These are phyloP conservation scores for Acanthacorydalis orientalis DNA, from an alignment of 2,888 invertebrate genomes.

Conservation along the genomic window DNA sequence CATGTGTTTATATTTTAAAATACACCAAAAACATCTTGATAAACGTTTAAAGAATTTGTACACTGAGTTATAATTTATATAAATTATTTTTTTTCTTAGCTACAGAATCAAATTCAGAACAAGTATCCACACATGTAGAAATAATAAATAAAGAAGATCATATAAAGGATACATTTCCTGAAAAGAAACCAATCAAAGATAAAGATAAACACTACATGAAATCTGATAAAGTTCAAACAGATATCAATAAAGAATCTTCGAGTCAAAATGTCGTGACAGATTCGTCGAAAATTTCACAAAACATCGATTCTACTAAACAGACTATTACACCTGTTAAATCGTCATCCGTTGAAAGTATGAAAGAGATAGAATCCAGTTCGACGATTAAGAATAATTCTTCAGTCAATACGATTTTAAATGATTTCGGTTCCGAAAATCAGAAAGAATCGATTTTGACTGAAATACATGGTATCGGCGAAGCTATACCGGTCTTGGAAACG, in stretches of 20 bases:
- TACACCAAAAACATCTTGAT: too few relatives aligned
- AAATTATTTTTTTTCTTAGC: not conserved
- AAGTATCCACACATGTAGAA: not conserved
- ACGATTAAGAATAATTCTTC: not conserved
- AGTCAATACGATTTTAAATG: not conserved
- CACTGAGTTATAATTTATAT: not conserved
- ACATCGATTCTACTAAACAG: not conserved
- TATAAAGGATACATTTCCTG: constrained; percentile 9
- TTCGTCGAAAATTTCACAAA: too few relatives aligned
- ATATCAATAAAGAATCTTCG: not conserved
- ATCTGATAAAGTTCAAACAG: constrained; percentile 16
- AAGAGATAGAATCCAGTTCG: not conserved
- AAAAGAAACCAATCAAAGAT: constrained; percentile 17
- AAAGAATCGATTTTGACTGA: not conserved
- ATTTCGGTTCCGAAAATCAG: not conserved
- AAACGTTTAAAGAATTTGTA: not conserved
- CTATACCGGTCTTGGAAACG: constrained; percentile 23
- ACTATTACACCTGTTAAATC: not conserved
- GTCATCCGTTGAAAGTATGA: not conserved
- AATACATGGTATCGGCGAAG: constrained; percentile 12
- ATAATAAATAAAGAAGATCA: constrained; percentile 1
- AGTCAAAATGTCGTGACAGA: not conserved
- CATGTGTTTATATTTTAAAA: too few relatives aligned
- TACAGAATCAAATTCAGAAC: not conserved
- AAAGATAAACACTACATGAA: constrained; percentile 23